These are phyloP conservation scores for Helicolenus hilgendorfi DNA, from an alignment of 2,797 vertebrate species.

Conservation along the genomic window DNA sequence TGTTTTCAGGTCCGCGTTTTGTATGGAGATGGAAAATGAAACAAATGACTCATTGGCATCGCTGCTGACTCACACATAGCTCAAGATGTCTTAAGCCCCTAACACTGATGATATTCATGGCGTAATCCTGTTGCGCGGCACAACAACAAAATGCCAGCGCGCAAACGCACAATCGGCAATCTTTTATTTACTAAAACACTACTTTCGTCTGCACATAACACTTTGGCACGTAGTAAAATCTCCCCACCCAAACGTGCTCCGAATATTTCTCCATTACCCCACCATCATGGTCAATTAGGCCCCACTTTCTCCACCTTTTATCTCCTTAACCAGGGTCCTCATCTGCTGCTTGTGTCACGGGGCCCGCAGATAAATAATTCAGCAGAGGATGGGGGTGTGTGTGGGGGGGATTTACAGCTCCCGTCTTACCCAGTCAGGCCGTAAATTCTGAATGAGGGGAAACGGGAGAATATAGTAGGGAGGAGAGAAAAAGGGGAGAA, in stretches of 20 bases:
- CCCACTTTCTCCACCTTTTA: conserved; percentile 95
- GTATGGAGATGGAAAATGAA: conserved; percentile 62
- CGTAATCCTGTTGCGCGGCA: conserved; percentile 19
- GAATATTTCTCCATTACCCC: conserved; percentile 95
- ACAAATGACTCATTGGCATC: conserved; percentile 73
- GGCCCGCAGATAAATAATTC: conserved; percentile 96
- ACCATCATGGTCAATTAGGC: conserved; percentile 98
- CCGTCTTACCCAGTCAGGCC: conserved; percentile 90
- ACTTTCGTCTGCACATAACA: conserved; percentile 34
- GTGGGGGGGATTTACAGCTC: conserved; percentile 90
- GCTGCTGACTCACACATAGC: conserved; percentile 63
- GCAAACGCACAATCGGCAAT: conserved; percentile 18
- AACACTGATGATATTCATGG: conserved; percentile 32
- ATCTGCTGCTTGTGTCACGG: conserved; percentile 97
- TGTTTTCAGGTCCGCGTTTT: conserved; percentile 60
- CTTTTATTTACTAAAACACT: conserved; percentile 60
- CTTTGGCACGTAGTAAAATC: conserved; percentile 46
- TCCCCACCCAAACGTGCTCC: conserved; percentile 58
- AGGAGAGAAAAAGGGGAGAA: conserved; percentile 67
- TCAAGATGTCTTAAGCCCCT: conserved; percentile 53
- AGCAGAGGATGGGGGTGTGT: conserved; percentile 83
- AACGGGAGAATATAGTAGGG: conserved; percentile 78
- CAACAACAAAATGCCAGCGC: conserved; percentile 11
- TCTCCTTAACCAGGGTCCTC: conserved; percentile 96
- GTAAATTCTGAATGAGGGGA: conserved; percentile 95